A percentile compares a stretch with the other conserved stretches of the same genome.
Conservation (phyloP, 2,888 invertebrate genomes). For the Cyclophora albipunctata region DNA sequence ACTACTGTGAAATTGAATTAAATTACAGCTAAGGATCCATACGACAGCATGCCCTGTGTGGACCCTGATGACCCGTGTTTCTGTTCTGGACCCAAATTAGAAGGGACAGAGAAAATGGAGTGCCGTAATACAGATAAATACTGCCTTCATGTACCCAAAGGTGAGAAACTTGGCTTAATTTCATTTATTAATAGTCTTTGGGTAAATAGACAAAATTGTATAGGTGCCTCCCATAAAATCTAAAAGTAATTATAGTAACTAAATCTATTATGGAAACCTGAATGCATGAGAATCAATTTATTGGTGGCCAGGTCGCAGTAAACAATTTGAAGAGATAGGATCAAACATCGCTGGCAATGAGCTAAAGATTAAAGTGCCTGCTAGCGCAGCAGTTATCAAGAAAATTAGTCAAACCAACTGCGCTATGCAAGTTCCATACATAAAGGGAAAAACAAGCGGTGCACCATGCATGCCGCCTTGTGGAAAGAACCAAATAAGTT, state of each 20-base stretch:
- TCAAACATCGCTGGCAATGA: conserved; percentile 60
- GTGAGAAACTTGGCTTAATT: conserved; percentile 29
- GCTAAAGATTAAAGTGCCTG: conserved; percentile 65
- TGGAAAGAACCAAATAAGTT: conserved; percentile 61
- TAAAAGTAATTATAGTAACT: too few species aligned
- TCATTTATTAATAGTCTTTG: conserved; percentile 9
- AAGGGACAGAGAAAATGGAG: conserved; percentile 39
- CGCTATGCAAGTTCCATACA: conserved; percentile 52
- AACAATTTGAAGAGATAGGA: conserved; percentile 67
- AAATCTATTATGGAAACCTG: too few species aligned
- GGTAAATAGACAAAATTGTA: not conserved
- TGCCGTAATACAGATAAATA: conserved; percentile 64
- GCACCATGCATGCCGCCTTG: conserved; percentile 49
- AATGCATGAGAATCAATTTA: conserved; percentile 45
- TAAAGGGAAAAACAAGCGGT: conserved; percentile 33
- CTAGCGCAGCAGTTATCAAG: conserved; percentile 55
- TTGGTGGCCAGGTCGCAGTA: conserved; percentile 67
- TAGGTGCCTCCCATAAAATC: too few species aligned
- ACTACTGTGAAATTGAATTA: not conserved
- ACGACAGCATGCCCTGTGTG: conserved; percentile 53
- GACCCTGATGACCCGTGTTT: conserved; percentile 57
- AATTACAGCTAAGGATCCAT: conserved; percentile 39
- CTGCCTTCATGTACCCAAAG: conserved; percentile 66
- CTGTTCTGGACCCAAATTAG: conserved; percentile 51
- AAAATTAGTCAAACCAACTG: conserved; percentile 67